Evolutionary conservation across 2,888 invertebrate genomes (phyloP).

Genomic region (Phortica magna): DNA sequence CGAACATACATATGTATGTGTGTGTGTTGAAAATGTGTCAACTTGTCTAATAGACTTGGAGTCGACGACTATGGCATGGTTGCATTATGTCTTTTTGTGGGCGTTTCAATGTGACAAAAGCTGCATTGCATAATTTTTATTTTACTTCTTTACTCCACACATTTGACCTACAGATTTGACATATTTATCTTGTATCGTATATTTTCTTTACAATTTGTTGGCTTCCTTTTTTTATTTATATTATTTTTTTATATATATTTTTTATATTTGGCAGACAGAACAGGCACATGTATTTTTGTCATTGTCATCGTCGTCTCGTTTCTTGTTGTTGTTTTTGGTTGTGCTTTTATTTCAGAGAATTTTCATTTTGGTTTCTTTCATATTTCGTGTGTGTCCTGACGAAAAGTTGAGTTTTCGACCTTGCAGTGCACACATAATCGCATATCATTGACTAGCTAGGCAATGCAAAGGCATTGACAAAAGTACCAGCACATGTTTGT

Average conservation of each 20-base stretch:
- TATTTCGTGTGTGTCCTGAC: neutral
- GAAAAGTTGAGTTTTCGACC: neutral
- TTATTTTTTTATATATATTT: neutral
- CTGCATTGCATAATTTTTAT: neutral
- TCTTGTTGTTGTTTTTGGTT: too few relatives aligned
- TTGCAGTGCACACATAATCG: neutral
- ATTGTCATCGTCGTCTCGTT: too few relatives aligned
- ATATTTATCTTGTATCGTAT: neutral
- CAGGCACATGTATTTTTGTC: neutral
- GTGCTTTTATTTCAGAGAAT: neutral
- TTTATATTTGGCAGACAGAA: constrained; percentile 1
- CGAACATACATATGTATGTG: neutral
- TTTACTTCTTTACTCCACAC: neutral
- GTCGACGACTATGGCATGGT: neutral
- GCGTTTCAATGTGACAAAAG: neutral
- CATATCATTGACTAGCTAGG: neutral
- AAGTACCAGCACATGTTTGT: too few relatives aligned
- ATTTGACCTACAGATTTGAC: neutral
- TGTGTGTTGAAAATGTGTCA: constrained; percentile 26
- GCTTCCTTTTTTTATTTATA: neutral
- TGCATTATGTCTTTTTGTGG: neutral
- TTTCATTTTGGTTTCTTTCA: neutral
- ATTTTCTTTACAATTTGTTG: neutral
- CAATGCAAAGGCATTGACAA: neutral
- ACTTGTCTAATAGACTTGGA: constrained; percentile 5